Conservation (phyloP, 2,888 invertebrate species). For the Lasioglossum leucozonium region DNA sequence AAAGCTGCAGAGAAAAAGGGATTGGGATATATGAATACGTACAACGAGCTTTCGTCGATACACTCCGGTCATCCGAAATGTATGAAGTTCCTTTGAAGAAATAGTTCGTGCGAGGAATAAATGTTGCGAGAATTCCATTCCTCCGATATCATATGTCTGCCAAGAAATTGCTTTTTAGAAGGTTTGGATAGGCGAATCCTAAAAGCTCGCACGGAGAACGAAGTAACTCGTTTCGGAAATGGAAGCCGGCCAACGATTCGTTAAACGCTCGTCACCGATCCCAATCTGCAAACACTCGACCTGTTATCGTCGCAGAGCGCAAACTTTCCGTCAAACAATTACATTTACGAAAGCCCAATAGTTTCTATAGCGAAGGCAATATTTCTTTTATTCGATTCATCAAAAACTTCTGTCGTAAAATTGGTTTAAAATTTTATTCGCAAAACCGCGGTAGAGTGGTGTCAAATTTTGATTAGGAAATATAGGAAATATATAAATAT, state of each 20-base stretch:
- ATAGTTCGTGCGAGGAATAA: conserved; percentile 37
- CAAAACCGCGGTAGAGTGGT: too few relatives aligned
- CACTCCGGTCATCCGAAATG: conserved; percentile 8
- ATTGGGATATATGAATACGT: background rate
- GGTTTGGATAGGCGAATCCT: background rate
- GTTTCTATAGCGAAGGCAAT: too few relatives aligned
- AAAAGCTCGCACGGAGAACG: background rate
- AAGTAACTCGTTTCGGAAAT: background rate
- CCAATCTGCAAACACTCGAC: background rate
- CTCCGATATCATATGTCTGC: background rate
- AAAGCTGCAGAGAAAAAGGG: background rate
- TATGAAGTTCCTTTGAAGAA: conserved; percentile 9
- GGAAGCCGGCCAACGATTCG: background rate
- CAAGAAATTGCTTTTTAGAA: background rate
- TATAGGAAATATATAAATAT: too few relatives aligned
- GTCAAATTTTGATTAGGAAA: too few relatives aligned
- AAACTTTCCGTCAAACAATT: too few relatives aligned
- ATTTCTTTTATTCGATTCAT: too few relatives aligned
- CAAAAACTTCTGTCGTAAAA: too few relatives aligned
- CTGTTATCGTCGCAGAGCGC: background rate
- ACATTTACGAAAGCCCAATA: background rate
- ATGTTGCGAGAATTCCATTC: background rate
- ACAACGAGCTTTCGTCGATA: background rate
- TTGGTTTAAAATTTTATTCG: too few relatives aligned
- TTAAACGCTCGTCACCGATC: conserved; percentile 11